Evolutionary conservation across 2,113 vertebrate genomes (phyloP).

Genomic region (Dolichallabes microphthalmus): DNA sequence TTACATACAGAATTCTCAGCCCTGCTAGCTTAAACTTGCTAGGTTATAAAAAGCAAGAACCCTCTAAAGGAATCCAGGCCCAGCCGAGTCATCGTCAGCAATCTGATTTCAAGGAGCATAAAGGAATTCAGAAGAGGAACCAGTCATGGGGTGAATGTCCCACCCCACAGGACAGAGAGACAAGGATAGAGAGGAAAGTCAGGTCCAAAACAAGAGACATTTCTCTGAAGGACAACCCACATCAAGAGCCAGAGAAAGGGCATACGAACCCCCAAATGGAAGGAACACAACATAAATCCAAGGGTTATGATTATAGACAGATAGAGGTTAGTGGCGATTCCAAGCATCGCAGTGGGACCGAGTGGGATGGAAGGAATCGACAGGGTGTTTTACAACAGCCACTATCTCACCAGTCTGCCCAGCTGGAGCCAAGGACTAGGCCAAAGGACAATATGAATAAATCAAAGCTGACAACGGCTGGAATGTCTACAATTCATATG

Average conservation of each 20-base stretch:
- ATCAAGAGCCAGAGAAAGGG: constrained; percentile 52
- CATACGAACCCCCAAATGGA: constrained; percentile 51
- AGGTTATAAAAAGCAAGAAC: constrained; percentile 51
- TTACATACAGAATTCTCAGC: constrained; percentile 76
- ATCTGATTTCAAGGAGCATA: constrained; percentile 20
- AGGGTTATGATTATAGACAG: constrained; percentile 34
- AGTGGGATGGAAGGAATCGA: constrained; percentile 52
- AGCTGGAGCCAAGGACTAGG: constrained; percentile 28
- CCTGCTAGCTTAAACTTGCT: constrained; percentile 69
- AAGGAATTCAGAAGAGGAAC: constrained; percentile 35
- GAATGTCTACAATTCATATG: constrained; percentile 51
- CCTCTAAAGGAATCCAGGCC: not conserved
- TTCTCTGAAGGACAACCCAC: constrained; percentile 55
- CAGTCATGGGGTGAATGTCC: constrained; percentile 65
- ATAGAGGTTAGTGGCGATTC: constrained; percentile 39
- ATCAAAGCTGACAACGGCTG: constrained; percentile 16
- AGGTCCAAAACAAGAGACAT: constrained; percentile 57
- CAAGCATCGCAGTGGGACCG: constrained; percentile 52
- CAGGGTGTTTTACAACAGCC: constrained; percentile 58
- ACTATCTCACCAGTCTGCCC: constrained; percentile 8
- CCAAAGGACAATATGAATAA: constrained; percentile 46
- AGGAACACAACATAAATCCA: constrained; percentile 40
- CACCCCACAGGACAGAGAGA: constrained; percentile 52
- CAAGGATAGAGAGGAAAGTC: constrained; percentile 43
- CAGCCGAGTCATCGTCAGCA: constrained; percentile 1